A percentile compares a stretch with the other conserved stretches of the same genome.
Evolutionary conservation across 2,113 vertebrate species (phyloP).

Genomic region (Phasianus colchicus): DNA sequence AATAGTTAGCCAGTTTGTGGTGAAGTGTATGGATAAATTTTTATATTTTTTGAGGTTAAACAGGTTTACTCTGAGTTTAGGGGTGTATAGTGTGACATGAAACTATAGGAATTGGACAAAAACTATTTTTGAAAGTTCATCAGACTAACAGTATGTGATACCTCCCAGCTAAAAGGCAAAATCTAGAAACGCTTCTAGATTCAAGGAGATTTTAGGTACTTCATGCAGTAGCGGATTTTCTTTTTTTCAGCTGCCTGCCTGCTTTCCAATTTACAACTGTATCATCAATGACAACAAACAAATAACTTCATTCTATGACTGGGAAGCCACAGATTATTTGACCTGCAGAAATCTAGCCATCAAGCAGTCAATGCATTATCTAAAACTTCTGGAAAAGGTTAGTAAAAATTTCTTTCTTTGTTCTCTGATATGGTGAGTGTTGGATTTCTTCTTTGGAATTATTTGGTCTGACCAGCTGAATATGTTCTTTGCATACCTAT

Average conservation of each 20-base stretch:
- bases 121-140: rapidly evolving
- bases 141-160: rapidly evolving
- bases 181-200: neutral
- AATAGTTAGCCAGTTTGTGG: too few relatives aligned
- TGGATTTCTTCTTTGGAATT: neutral
- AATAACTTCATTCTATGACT: neutral
- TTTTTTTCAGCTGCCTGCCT: neutral
- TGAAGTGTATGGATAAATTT: rapidly evolving
- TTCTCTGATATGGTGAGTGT: neutral
- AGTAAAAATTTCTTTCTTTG: neutral
- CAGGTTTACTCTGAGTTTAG: rapidly evolving
- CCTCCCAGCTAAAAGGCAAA: rapidly evolving
- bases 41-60: rapidly evolving
- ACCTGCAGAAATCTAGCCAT: neutral
- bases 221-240: neutral
- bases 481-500: neutral
- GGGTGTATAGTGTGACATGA: rapidly evolving
- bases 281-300: neutral
- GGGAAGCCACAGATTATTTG: neutral
- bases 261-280: rapidly evolving
- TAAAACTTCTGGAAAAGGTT: neutral
- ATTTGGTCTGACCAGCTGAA: neutral
- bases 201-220: neutral
- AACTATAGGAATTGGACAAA: rapidly evolving
- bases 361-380: neutral